Evolutionary conservation across 64 coral and sea anemone genomes (phyloP).

Genomic region (Stichodactyla mertensii): DNA sequence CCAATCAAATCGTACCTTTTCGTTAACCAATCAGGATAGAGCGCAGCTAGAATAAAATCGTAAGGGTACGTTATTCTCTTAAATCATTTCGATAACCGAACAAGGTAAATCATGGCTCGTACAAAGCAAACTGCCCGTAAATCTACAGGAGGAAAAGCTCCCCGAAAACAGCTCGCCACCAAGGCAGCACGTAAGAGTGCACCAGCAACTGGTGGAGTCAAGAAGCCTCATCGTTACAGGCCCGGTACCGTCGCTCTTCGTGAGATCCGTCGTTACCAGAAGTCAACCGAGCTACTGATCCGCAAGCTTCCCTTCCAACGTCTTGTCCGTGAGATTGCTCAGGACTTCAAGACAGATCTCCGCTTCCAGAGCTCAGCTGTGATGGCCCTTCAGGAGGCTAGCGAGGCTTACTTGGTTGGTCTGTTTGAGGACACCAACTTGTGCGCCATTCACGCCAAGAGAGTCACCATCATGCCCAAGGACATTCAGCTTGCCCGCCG

Average conservation of each 20-base stretch:
- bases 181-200: conserved; percentile 78
- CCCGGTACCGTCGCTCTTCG: conserved; percentile 79
- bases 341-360: conserved; percentile 78
- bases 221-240: conserved; percentile 85
- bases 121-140: conserved; percentile 69
- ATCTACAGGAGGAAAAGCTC: conserved; percentile 71
- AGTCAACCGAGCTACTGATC: conserved; percentile 68
- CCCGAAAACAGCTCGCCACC: conserved; percentile 63
- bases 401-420: conserved; percentile 79
- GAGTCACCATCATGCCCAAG: conserved; percentile 76
- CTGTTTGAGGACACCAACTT: conserved; percentile 85
- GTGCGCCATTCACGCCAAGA: conserved; percentile 85
- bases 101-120: conserved; percentile 45
- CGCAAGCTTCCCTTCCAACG: conserved; percentile 75
- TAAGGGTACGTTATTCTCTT: too few relatives aligned
- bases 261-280: conserved; percentile 78
- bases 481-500: conserved; percentile 53
- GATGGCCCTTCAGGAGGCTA: conserved; percentile 80
- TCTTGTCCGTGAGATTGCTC: conserved; percentile 74
- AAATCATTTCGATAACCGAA: neutral
- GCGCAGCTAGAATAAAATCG: neutral
- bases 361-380: conserved; percentile 75
- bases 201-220: conserved; percentile 70
- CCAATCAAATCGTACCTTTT: conserved; percentile 10
- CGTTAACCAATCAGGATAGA: conserved; percentile 5